Evolutionary conservation across 1,140 invertebrate genomes (phyloP).

Genomic region (Drosophila mauritiana): DNA sequence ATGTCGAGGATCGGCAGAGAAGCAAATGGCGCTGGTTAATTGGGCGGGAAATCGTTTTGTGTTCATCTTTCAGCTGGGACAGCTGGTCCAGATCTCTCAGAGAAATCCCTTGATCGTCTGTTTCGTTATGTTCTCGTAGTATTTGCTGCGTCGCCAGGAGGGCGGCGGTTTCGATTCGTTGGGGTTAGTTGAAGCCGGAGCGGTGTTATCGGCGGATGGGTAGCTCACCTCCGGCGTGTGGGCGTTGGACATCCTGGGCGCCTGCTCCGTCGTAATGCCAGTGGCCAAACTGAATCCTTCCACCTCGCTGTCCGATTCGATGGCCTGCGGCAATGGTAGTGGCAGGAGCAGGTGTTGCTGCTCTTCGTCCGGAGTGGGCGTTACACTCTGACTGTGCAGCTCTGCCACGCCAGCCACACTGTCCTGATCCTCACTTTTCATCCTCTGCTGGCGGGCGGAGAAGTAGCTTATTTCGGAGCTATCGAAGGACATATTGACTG

Average conservation of each 20-base stretch:
- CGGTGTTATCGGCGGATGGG: conserved; percentile 22
- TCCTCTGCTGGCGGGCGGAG: conserved; percentile 55
- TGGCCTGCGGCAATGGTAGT: conserved; percentile 50
- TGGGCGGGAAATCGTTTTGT: conserved; percentile 42
- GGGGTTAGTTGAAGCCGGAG: conserved; percentile 50
- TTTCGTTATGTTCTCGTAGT: conserved; percentile 85
- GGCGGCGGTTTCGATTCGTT: conserved; percentile 62
- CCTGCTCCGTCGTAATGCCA: conserved; percentile 56
- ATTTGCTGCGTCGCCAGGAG: conserved; percentile 83
- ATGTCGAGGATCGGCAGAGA: conserved; percentile 37
- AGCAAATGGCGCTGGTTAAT: conserved; percentile 73
- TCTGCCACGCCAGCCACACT: conserved; percentile 70
- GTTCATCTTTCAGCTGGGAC: conserved; percentile 11
- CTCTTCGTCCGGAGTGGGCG: conserved; percentile 73
- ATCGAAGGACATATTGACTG: conserved; percentile 78
- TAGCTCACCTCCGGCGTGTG: conserved; percentile 81
- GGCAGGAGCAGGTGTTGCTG: conserved; percentile 38
- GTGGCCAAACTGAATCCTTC: conserved; percentile 59
- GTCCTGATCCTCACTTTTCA: conserved; percentile 59
- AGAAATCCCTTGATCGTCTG: conserved; percentile 85
- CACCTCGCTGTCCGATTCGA: conserved; percentile 79
- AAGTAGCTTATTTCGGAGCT: conserved; percentile 81
- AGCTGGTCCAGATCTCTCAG: conserved; percentile 29
- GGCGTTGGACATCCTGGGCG: conserved; percentile 47
- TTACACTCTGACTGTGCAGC: conserved; percentile 75